phyloP scores from a whole-genome alignment of 2,797 vertebrate species.

The Rhyacichthys aspro region DNA sequence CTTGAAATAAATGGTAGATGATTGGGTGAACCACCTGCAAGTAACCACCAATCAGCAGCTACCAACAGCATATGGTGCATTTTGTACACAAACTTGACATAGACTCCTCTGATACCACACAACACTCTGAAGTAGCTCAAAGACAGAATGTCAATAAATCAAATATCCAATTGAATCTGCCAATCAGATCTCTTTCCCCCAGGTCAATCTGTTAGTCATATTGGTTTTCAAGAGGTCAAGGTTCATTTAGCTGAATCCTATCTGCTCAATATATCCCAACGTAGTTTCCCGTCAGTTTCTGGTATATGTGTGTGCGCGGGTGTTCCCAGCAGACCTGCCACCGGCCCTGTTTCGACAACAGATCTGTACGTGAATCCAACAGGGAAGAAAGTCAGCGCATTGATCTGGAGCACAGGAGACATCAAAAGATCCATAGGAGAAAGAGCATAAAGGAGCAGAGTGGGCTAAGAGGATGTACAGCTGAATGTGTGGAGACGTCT shows the following conservation, averaged over 20 bases:
- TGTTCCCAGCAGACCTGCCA: conserved; percentile 54
- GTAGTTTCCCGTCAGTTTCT: conserved; percentile 58
- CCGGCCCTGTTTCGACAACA: conserved; percentile 59
- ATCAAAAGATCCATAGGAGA: conserved; percentile 68
- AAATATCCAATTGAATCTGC: conserved; percentile 57
- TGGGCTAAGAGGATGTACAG: conserved; percentile 12
- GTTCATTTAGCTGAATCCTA: conserved; percentile 58
- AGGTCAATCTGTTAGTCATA: conserved; percentile 64
- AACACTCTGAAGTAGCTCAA: conserved; percentile 22
- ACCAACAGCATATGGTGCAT: no score
- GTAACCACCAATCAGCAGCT: no score
- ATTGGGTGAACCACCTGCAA: no score
- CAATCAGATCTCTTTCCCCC: conserved; percentile 54
- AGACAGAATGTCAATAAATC: conserved; percentile 60
- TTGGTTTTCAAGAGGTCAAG: conserved; percentile 69
- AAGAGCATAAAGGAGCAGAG: conserved; percentile 41
- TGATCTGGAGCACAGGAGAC: conserved; percentile 61
- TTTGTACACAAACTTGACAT: conserved; percentile 13
- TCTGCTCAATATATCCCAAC: conserved; percentile 61
- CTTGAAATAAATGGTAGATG: no score
- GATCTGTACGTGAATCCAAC: conserved; percentile 56
- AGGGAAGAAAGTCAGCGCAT: conserved; percentile 60
- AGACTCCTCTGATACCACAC: conserved; percentile 24
- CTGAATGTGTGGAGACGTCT: conserved; percentile 1
- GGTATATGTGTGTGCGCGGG: conserved; percentile 17